These are phyloP conservation scores for Carcharodon carcharias DNA, from an alignment of 2,797 vertebrate genomes.

Conservation along the genomic window DNA sequence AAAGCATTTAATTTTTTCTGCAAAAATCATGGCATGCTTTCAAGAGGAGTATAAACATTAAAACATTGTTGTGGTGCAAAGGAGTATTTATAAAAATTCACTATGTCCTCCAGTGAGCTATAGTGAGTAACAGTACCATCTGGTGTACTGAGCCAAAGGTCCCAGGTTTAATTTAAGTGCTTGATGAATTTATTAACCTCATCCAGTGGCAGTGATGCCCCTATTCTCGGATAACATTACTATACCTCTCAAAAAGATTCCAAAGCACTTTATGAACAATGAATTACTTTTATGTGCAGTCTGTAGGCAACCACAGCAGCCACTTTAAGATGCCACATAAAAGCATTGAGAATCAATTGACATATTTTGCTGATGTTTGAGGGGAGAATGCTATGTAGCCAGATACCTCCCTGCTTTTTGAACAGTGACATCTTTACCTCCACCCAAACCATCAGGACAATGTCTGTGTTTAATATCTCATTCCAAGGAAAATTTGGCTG, in stretches of 20 bases:
- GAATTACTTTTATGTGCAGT: neutral
- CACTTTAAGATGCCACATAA: neutral
- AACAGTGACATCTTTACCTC: neutral
- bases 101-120: neutral
- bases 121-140: neutral
- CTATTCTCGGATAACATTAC: neutral
- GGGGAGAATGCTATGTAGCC: neutral
- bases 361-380: neutral
- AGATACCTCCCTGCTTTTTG: neutral
- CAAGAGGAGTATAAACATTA: neutral
- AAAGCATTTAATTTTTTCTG: too few relatives aligned
- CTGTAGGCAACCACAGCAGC: neutral
- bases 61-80: neutral
- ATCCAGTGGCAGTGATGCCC: neutral
- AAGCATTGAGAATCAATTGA: neutral
- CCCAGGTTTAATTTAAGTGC: neutral
- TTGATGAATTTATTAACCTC: neutral
- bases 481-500: neutral
- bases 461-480: neutral
- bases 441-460: neutral
- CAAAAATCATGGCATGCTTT: too few relatives aligned
- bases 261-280: neutral
- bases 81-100: neutral
- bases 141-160: neutral
- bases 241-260: neutral